Conservation (phyloP, 2,888 invertebrate genomes). For the Sericinus montela region DNA sequence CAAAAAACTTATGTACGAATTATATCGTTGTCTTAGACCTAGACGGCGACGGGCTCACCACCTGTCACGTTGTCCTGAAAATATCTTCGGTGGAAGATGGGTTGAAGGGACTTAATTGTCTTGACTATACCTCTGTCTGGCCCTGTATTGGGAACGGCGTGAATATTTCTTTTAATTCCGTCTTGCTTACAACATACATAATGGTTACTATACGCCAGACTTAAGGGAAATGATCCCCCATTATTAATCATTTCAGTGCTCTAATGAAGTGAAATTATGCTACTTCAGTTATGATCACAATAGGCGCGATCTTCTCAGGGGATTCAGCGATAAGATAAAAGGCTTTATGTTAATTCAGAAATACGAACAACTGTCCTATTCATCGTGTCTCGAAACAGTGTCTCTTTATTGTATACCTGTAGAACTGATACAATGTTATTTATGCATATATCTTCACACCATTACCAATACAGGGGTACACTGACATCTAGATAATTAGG, state of each 20-base stretch:
- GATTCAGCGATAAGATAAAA: constrained; percentile 44
- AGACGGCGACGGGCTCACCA: too few relatives aligned
- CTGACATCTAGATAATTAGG: too few relatives aligned
- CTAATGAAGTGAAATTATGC: constrained; percentile 76
- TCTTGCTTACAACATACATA: background rate
- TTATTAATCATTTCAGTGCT: constrained; percentile 75
- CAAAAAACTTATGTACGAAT: too few relatives aligned
- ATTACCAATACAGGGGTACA: too few relatives aligned
- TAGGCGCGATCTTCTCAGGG: constrained; percentile 52
- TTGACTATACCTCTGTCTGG: too few relatives aligned
- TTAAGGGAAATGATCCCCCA: constrained; percentile 56
- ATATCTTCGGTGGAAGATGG: too few relatives aligned
- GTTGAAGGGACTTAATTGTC: too few relatives aligned
- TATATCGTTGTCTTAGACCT: too few relatives aligned
- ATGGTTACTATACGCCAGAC: constrained; percentile 36
- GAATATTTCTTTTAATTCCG: too few relatives aligned
- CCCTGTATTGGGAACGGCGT: too few relatives aligned
- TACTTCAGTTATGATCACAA: constrained; percentile 67
- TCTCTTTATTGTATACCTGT: background rate
- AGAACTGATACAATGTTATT: background rate
- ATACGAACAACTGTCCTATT: constrained; percentile 25
- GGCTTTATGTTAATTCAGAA: constrained; percentile 40
- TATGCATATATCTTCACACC: too few relatives aligned
- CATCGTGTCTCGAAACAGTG: constrained; percentile 1
- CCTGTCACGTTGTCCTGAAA: too few relatives aligned